A percentile compares a stretch with the other conserved stretches of the same genome.
These are phyloP conservation scores for Aporrectodea caliginosa DNA, from an alignment of 1,140 invertebrate species.

Conservation along the genomic window DNA sequence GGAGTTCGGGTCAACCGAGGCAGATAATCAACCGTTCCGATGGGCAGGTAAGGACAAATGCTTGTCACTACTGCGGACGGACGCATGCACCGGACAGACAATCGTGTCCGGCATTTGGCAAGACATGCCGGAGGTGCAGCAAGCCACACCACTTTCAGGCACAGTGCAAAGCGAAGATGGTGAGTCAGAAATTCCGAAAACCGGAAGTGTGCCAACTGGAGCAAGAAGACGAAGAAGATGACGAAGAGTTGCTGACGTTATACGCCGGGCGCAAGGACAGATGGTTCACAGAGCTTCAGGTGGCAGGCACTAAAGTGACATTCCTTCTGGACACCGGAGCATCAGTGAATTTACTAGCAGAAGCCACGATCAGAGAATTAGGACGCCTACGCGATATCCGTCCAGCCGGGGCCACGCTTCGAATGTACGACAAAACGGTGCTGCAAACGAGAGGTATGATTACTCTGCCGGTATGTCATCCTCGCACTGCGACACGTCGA, in stretches of 20 bases:
- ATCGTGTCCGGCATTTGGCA: conserved; percentile 9
- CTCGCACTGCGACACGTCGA: not conserved
- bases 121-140: conserved; percentile 24
- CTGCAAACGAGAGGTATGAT: not conserved
- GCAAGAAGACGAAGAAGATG: not conserved
- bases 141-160: conserved; percentile 13
- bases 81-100: not conserved
- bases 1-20: not conserved
- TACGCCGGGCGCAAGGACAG: no score
- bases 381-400: no score
- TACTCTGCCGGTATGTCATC: not conserved
- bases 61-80: not conserved
- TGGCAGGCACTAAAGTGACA: no score
- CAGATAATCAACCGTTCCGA: not conserved
- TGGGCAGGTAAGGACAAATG: not conserved
- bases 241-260: no score
- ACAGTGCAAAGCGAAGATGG: conserved; percentile 5
- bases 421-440: no score
- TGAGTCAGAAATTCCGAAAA: no score
- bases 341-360: no score
- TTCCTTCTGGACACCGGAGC: not conserved
- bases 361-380: no score
- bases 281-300: no score
- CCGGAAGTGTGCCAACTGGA: no score
- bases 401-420: no score